These are phyloP conservation scores for Hyposoter didymator DNA, from an alignment of 2,888 invertebrate genomes.

Conservation along the genomic window DNA sequence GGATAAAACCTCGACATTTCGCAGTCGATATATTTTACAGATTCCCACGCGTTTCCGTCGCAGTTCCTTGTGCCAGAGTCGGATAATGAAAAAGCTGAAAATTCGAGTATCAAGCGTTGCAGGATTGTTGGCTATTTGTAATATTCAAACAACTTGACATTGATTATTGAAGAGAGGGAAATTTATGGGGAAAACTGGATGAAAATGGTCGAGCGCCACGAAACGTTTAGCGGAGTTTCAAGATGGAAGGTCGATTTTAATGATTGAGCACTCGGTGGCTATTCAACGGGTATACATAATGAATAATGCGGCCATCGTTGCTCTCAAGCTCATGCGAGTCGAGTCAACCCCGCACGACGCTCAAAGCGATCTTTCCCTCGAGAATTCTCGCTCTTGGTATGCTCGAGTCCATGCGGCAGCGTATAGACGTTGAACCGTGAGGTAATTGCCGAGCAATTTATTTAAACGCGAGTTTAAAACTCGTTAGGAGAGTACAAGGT, in stretches of 20 bases:
- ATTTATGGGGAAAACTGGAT: conserved; percentile 1
- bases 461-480: conserved; percentile 77
- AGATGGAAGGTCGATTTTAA: conserved; percentile 68
- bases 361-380: conserved; percentile 64
- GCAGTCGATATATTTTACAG: conserved; percentile 80
- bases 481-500: conserved; percentile 71
- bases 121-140: neutral
- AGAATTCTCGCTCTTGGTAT: conserved; percentile 61
- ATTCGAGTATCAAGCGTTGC: conserved; percentile 16
- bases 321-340: conserved; percentile 55
- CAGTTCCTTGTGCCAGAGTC: conserved; percentile 36
- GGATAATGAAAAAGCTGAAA: conserved; percentile 39
- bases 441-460: conserved; percentile 78
- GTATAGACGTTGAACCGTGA: conserved; percentile 64
- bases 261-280: conserved; percentile 68
- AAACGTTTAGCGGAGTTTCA: conserved; percentile 37
- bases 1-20: conserved; percentile 75
- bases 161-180: conserved; percentile 11
- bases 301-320: conserved; percentile 52
- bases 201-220: conserved; percentile 25
- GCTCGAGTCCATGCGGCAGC: conserved; percentile 42
- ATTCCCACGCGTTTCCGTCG: conserved; percentile 22
- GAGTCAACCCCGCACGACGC: conserved; percentile 53
- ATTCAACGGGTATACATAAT: conserved; percentile 61
- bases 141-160: neutral